phyloP scores from a whole-genome alignment of 2,888 invertebrate species.

The Drosophila antonietae region DNA sequence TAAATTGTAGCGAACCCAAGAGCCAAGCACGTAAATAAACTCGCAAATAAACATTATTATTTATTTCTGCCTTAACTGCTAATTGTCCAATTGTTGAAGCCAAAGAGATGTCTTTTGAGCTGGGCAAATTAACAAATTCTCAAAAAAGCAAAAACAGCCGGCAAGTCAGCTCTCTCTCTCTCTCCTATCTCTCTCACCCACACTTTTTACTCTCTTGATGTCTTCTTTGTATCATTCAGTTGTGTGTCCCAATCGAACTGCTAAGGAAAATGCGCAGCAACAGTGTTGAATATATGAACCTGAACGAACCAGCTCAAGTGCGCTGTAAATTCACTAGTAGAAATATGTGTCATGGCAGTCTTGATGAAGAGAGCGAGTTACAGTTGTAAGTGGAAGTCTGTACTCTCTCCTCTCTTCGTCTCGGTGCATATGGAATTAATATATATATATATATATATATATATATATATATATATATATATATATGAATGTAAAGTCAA shows the following conservation, averaged over 20 bases:
- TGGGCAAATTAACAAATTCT: conserved; percentile 23
- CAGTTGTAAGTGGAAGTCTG: not conserved
- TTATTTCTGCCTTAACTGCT: conserved; percentile 25
- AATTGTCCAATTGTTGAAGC: conserved; percentile 16
- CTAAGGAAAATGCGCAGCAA: conserved; percentile 43
- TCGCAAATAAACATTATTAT: not conserved
- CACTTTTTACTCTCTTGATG: not conserved
- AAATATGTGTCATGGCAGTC: not conserved
- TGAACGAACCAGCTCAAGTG: conserved; percentile 9
- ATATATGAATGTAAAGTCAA: conserved; percentile 18
- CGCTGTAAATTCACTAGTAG: conserved; percentile 1
- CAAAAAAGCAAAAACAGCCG: conserved; percentile 15
- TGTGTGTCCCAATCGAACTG: conserved; percentile 22
- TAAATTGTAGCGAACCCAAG: conserved; percentile 45
- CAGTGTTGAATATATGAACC: conserved; percentile 14
- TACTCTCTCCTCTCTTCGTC: not conserved
- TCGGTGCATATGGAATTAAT: not conserved
- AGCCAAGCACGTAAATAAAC: conserved; percentile 31
- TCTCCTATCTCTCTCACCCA: conserved; percentile 5
- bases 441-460: not conserved
- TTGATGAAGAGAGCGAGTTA: not conserved
- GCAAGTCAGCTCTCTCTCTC: not conserved
- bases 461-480: not conserved
- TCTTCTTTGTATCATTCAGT: conserved; percentile 4
- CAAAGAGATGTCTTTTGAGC: conserved; percentile 5